Evolutionary conservation across 1,140 invertebrate genomes (phyloP), one percentile per base, ranked within the genome.

Genomic region (Hypsibius dujardini): DNA sequence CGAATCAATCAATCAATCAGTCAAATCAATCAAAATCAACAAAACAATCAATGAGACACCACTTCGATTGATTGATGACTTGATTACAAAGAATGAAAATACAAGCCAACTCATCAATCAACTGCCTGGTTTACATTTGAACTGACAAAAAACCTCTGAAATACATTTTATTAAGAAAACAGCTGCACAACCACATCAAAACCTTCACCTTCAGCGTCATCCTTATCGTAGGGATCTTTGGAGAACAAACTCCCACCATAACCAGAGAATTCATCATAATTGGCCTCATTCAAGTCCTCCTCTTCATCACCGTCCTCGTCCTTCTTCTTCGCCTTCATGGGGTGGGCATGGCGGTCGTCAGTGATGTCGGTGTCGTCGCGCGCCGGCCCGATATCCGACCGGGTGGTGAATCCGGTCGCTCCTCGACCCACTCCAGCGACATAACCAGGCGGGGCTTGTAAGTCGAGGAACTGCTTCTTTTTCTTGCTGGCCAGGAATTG

Each of bases 181-280:
- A n/a, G n/a, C n/a, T n/a, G n/a, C n/a, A n/a, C 50, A n/a, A 56
- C 50, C 7, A 56, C 50, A n/a, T 56, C 7, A 56, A 56, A 7
- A 56, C 7, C 50, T n/a, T 56, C n/a, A 56, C 50, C 50, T 84
- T 98, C 96, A 78, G 96, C 95, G 80, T 99, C 96, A 80, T 99
- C 96, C 85, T 99, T 97, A 77, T 98, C 95, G 81, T 99, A 99
- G 1, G 96, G 95, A 86, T 98, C 96, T 80, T 98, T 98, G 70
- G 90, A 93, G 77, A 98, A 98, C 1, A 99, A 81, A 70, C 92
- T 96, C n/a, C 95, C 95, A 77, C 94, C 94, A 81, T 99, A 99
- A 60, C 96, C 96, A 76, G 91, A 91, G 81, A 99, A 98, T 83
- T 98, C 96, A 84, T 99, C 96, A 84, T 95, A 99, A 82, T 99